A percentile compares a stretch with the other conserved stretches of the same genome.
phyloP scores from a whole-genome alignment of 2,888 invertebrate species.

The Scrobipalpa costella region DNA sequence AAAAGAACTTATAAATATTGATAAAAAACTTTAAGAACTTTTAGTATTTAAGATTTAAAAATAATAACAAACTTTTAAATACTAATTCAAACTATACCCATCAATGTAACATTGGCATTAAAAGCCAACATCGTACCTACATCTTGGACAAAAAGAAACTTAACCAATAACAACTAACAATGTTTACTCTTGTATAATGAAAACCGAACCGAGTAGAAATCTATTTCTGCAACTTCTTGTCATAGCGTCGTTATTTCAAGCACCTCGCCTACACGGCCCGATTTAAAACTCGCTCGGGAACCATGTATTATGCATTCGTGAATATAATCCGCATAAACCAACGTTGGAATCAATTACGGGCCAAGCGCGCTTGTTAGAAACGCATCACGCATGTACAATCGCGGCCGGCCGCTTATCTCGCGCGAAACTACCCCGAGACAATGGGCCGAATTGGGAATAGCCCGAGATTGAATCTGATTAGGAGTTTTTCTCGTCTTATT shows the following conservation, averaged over 20 bases:
- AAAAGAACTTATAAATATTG: too few species aligned
- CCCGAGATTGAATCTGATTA: constrained; percentile 51
- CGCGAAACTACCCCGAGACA: constrained; percentile 71
- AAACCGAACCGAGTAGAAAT: constrained; percentile 11
- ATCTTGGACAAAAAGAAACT: constrained; percentile 1
- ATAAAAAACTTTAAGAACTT: too few species aligned
- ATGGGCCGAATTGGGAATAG: constrained; percentile 74
- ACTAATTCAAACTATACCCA: constrained; percentile 5
- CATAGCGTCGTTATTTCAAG: constrained; percentile 50
- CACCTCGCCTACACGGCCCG: constrained; percentile 21
- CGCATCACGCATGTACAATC: constrained; percentile 81
- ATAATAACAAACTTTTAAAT: not conserved
- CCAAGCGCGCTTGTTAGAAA: constrained; percentile 74
- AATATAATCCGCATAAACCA: constrained; percentile 77
- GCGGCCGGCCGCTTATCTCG: constrained; percentile 71
- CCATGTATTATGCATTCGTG: constrained; percentile 80
- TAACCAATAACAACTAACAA: constrained; percentile 14
- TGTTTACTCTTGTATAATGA: constrained; percentile 19
- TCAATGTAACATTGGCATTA: not conserved
- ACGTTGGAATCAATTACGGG: constrained; percentile 76
- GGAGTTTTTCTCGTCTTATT: constrained; percentile 33
- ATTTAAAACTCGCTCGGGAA: constrained; percentile 45
- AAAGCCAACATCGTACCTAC: not conserved
- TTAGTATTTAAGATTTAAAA: not conserved
- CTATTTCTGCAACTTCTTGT: constrained; percentile 17